phyloP scores from a whole-genome alignment of 1,140 invertebrate species.

The Thaumatotibia leucotreta region DNA sequence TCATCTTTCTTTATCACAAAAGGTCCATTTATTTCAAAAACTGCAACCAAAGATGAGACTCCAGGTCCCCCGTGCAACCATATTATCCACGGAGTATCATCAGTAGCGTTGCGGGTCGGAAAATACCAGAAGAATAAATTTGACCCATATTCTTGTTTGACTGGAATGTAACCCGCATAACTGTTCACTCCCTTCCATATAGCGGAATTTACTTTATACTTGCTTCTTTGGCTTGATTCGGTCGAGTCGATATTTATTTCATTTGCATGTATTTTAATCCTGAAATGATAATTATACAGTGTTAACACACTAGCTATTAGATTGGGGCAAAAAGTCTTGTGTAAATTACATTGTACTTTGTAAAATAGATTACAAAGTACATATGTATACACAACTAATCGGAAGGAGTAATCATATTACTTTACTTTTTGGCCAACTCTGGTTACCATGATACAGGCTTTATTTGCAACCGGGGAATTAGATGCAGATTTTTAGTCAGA shows the following conservation, averaged over 20 bases:
- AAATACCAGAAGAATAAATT: conserved; percentile 87
- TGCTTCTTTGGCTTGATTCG: background rate
- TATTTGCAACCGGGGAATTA: too few species aligned
- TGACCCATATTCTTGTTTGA: conserved; percentile 78
- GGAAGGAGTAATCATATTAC: too few species aligned
- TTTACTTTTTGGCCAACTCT: too few species aligned
- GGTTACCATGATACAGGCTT: too few species aligned
- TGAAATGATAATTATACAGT: background rate
- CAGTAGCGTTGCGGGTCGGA: conserved; percentile 64
- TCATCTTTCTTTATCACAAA: conserved; percentile 53
- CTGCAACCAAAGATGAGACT: conserved; percentile 83
- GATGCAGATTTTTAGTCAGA: too few species aligned
- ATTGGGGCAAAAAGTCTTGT: too few species aligned
- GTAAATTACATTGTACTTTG: too few species aligned
- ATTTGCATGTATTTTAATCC: background rate
- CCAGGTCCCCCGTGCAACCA: conserved; percentile 89
- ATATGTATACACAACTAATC: too few species aligned
- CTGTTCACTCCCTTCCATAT: conserved; percentile 22
- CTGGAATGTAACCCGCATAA: conserved; percentile 82
- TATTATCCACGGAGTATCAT: conserved; percentile 80
- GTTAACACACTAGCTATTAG: too few species aligned
- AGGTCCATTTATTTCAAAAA: conserved; percentile 88
- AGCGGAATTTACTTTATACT: conserved; percentile 19
- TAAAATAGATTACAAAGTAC: too few species aligned
- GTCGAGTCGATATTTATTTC: background rate